Base-by-base conservation (phyloP, 2,113 vertebrate species). In the Epinephelus lanceolatus region DNA sequence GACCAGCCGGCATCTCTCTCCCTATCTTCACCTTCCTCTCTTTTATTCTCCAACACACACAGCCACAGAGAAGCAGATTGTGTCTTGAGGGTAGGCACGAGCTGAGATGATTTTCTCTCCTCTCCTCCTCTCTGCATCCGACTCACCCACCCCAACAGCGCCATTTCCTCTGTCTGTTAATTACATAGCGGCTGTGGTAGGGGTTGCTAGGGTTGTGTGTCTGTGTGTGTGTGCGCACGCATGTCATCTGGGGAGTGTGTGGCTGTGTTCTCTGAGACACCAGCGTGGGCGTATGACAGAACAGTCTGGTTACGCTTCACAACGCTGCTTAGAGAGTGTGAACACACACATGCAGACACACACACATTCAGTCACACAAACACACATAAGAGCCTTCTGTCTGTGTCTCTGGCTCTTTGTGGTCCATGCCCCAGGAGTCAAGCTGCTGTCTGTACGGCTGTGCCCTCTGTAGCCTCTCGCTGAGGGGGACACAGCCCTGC, bases 81-180 rank as follows among this genome's bases (percentile, higher is more conserved):
- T 88, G 89, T 93, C 91, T 92, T 91, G 83, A 86, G 88, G 89
- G 88, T 80, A 91, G 88, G 85, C 91, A 90, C 90, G 72, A 92
- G 90, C 91, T 82, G 66, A 81, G 86, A 88, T 86, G 83, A 89
- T 92, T 90, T 88, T 84, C 86, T 90, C 76, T 80, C 65, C 73
- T 88, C 88, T 75, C 72, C 81, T 76, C 90, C 83, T 86, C 78
- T 81, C 74, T 78, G 71, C 80, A 89, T 89, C 86, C 69, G 49
- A 91, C 87, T 90, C 82, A 87, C 76, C 82, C 88, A 89, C 87
- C 87, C 86, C 86, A 76, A 76, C 90, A 90, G 89, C 86, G 80
- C 91, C 87, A 91, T 92, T 94, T 92, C 91, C 90, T 91, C 91
- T 88, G 87, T 91, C 91, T 92, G 91, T 94, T 93, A 94, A 93